Percentiles rank a stretch among this genome's conserved stretches.
Conservation (phyloP, 2,888 invertebrate species). For the Volucella zonaria region DNA sequence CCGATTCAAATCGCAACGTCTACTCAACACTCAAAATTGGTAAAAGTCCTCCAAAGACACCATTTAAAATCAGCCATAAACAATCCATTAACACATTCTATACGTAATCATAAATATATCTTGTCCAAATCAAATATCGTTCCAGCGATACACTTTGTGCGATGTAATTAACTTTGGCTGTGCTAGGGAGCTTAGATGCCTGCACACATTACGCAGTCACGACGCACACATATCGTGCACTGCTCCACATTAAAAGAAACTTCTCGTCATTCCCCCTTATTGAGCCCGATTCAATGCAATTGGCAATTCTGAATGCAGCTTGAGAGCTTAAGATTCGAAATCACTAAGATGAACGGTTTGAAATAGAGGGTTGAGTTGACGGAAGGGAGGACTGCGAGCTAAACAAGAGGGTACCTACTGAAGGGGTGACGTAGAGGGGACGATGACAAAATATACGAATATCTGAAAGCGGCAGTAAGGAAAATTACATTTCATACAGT, state of each 20-base stretch:
- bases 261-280: no score
- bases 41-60: constrained; percentile 6
- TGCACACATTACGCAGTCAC: constrained; percentile 54
- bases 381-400: no score
- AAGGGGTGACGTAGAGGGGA: no score
- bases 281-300: neutral
- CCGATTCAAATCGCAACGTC: constrained; percentile 32
- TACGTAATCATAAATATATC: constrained; percentile 63
- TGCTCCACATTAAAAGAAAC: constrained; percentile 58
- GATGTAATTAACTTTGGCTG: constrained; percentile 69
- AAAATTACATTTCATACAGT: constrained; percentile 63
- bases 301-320: constrained; percentile 50
- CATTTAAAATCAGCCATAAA: constrained; percentile 43
- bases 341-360: no score
- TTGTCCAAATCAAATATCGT: constrained; percentile 65
- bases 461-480: constrained; percentile 45
- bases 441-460: constrained; percentile 27
- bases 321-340: neutral
- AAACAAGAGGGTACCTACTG: no score
- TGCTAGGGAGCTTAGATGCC: constrained; percentile 2
- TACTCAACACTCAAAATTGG: constrained; percentile 7
- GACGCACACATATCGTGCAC: constrained; percentile 18
- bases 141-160: constrained; percentile 62
- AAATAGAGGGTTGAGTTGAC: no score
- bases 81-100: constrained; percentile 72